Conservation (phyloP, 2,888 invertebrate species). For the Nebria salina region DNA sequence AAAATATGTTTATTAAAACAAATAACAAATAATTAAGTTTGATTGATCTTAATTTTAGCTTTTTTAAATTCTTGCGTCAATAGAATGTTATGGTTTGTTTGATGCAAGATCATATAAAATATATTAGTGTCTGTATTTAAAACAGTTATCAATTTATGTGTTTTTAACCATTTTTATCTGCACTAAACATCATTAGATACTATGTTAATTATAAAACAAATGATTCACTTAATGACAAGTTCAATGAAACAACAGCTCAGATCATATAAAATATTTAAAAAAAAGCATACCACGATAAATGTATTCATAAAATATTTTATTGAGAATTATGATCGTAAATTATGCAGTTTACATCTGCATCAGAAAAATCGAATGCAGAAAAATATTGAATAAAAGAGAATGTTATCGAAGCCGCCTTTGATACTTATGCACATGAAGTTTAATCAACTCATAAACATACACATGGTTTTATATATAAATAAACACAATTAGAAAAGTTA, state of each 20-base stretch:
- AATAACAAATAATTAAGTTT: too few relatives aligned
- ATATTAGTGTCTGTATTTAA: too few relatives aligned
- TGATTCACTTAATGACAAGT: neutral
- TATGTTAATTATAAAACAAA: too few relatives aligned
- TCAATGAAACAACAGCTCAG: neutral
- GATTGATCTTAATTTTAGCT: too few relatives aligned
- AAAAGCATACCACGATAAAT: neutral
- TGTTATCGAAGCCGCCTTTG: slow-evolving; percentile 1
- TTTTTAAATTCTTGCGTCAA: too few relatives aligned
- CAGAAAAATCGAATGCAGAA: neutral
- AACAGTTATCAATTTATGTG: too few relatives aligned
- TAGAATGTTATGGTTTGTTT: too few relatives aligned
- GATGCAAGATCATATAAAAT: too few relatives aligned
- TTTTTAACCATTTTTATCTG: too few relatives aligned
- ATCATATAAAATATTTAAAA: neutral
- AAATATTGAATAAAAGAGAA: neutral
- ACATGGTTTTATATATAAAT: neutral
- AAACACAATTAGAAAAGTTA: neutral
- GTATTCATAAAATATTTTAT: neutral
- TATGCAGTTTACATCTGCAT: neutral
- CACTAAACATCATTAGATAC: too few relatives aligned
- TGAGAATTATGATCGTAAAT: neutral
- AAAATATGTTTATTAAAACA: too few relatives aligned
- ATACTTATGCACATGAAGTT: neutral
- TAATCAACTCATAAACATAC: neutral